Percentiles rank a stretch among this genome's conserved stretches.
These are phyloP conservation scores for Danio choprae DNA, from an alignment of 2,797 vertebrate species.

Conservation along the genomic window DNA sequence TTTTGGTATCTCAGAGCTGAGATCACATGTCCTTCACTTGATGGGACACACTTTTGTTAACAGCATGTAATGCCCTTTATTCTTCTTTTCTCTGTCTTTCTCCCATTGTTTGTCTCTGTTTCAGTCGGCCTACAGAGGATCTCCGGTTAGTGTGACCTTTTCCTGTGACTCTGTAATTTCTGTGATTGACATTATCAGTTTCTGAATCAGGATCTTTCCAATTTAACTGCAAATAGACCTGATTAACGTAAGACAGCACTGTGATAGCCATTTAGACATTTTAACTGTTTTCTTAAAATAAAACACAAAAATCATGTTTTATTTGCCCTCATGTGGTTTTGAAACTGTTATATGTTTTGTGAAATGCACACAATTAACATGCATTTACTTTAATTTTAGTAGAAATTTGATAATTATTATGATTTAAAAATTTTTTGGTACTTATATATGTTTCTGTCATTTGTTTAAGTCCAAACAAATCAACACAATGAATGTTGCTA, in stretches of 20 bases:
- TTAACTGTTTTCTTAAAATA: not conserved
- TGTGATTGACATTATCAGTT: slow-evolving; percentile 47
- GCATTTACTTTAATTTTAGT: no score
- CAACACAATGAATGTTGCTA: no score
- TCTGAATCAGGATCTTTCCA: slow-evolving; percentile 12
- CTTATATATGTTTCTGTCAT: no score
- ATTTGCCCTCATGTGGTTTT: not conserved
- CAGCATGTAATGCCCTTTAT: slow-evolving; percentile 54
- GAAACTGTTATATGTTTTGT: no score
- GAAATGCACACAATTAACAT: no score
- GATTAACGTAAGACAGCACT: slow-evolving; percentile 25
- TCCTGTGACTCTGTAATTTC: slow-evolving; percentile 46
- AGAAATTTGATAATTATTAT: no score
- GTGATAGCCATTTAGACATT: not conserved
- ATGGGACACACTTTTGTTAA: slow-evolving; percentile 43
- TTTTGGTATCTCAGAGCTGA: slow-evolving; percentile 64
- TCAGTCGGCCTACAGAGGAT: slow-evolving; percentile 97
- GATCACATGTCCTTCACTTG: slow-evolving; percentile 51
- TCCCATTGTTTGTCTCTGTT: slow-evolving; percentile 65
- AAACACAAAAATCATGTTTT: no score
- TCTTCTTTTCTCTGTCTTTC: slow-evolving; percentile 63
- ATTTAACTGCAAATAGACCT: slow-evolving; percentile 8
- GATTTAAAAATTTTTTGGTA: no score
- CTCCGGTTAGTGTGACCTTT: slow-evolving; percentile 89
- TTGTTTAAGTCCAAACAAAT: no score